phyloP scores from a whole-genome alignment of 2,113 vertebrate species.

The Mola mola region DNA sequence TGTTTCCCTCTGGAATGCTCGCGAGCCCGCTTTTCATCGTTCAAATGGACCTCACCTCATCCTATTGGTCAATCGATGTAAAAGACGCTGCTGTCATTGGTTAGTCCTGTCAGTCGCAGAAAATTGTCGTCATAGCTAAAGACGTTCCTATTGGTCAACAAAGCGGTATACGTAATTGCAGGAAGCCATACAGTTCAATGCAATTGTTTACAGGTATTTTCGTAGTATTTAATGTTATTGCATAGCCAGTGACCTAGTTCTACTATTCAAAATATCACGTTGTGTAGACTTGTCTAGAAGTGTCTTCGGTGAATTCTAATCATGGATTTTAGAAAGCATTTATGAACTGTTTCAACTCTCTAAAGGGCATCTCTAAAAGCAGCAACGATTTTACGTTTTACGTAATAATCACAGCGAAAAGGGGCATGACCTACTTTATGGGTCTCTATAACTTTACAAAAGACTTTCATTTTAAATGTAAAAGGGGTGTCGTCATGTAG shows the following conservation, averaged over 20 bases:
- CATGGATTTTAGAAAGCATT: no score
- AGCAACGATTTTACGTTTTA: no score
- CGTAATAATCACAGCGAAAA: no score
- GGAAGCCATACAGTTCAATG: neutral
- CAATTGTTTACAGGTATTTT: neutral
- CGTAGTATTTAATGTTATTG: slow-evolving; percentile 1
- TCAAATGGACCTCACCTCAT: slow-evolving; percentile 64
- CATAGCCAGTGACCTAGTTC: slow-evolving; percentile 23
- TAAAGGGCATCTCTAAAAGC: no score
- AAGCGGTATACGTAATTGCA: neutral
- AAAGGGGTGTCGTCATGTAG: no score
- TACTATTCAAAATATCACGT: no score
- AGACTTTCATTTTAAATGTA: no score
- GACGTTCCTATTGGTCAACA: slow-evolving; percentile 41
- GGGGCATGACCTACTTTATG: no score
- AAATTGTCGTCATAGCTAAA: neutral
- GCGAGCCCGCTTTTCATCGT: slow-evolving; percentile 65
- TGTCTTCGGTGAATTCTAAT: no score
- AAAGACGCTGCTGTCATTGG: slow-evolving; percentile 37
- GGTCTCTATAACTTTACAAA: no score
- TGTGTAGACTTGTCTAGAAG: no score
- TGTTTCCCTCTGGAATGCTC: slow-evolving; percentile 72
- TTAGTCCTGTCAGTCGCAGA: neutral
- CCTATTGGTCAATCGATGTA: slow-evolving; percentile 57
- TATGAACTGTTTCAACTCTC: no score